A percentile compares a stretch with the other conserved stretches of the same genome.
Conservation (phyloP, 2,113 vertebrate species). For the Balaeniceps rex region DNA sequence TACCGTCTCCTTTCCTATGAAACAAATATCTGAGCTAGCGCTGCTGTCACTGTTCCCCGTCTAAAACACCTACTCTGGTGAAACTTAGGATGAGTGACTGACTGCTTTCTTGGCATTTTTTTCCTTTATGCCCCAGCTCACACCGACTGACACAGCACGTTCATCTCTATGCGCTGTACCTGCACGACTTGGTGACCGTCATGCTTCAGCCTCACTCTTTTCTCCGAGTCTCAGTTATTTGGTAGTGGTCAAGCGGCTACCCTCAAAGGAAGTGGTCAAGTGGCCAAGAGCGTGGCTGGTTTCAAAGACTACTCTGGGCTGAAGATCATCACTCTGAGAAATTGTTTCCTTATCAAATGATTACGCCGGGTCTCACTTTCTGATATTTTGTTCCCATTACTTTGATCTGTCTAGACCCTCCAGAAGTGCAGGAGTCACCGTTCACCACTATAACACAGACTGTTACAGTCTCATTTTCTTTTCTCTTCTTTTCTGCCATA, state of each 20-base stretch:
- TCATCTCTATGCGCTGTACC: not conserved
- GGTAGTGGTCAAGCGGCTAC: not conserved
- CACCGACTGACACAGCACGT: fast-evolving
- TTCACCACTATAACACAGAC: not conserved
- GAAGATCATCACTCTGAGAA: not conserved
- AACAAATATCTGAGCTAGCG: not conserved
- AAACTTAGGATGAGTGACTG: not conserved
- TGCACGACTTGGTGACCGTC: not conserved
- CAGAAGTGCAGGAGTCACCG: not conserved
- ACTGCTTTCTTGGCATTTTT: not conserved
- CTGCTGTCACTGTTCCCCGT: not conserved
- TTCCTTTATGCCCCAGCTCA: not conserved
- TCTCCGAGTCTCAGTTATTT: not conserved
- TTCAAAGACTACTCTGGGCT: not conserved
- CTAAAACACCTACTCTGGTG: not conserved
- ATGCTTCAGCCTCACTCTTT: not conserved
- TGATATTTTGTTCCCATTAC: not conserved
- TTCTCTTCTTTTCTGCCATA: not conserved
- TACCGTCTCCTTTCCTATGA: not conserved
- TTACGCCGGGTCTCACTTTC: not conserved
- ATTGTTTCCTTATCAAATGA: not conserved
- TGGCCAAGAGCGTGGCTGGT: fast-evolving
- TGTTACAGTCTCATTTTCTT: not conserved
- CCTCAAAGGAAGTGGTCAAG: not conserved
- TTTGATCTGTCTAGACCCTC: not conserved